Evolutionary conservation across 2,888 invertebrate genomes (phyloP).

Genomic region (Petrolisthes manimaculis): DNA sequence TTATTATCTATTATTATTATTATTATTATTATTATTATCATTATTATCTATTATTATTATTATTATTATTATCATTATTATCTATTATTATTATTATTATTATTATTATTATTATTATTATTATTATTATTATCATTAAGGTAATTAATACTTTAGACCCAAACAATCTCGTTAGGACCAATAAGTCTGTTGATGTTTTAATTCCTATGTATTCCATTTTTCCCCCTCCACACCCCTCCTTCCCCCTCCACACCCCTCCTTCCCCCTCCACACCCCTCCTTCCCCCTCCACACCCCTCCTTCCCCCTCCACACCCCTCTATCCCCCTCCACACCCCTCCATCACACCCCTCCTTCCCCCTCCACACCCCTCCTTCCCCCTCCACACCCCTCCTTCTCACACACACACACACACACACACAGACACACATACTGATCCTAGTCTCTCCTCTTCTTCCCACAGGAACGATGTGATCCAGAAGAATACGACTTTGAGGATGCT

Average conservation of each 20-base stretch:
- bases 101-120: neutral
- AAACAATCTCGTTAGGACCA: too few species aligned
- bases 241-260: neutral
- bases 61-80: neutral
- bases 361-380: neutral
- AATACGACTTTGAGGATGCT: conserved; percentile 54
- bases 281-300: neutral
- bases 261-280: neutral
- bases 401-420: neutral
- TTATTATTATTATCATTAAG: neutral
- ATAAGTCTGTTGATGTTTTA: too few species aligned
- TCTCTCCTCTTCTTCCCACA: conserved; percentile 1
- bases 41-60: too few species aligned
- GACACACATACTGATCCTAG: neutral
- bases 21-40: too few species aligned
- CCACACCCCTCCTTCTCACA: neutral
- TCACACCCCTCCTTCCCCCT: neutral
- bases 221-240: neutral
- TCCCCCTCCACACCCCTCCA: too few species aligned
- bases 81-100: neutral
- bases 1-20: too few species aligned
- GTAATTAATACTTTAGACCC: too few species aligned
- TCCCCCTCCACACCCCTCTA: too few species aligned
- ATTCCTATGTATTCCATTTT: too few species aligned
- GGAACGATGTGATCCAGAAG: conserved; percentile 58